Percentiles rank a stretch among this genome's conserved stretches.
These are phyloP conservation scores for Rotaria sp. DNA, from an alignment of 2,888 invertebrate species.

Conservation along the genomic window DNA sequence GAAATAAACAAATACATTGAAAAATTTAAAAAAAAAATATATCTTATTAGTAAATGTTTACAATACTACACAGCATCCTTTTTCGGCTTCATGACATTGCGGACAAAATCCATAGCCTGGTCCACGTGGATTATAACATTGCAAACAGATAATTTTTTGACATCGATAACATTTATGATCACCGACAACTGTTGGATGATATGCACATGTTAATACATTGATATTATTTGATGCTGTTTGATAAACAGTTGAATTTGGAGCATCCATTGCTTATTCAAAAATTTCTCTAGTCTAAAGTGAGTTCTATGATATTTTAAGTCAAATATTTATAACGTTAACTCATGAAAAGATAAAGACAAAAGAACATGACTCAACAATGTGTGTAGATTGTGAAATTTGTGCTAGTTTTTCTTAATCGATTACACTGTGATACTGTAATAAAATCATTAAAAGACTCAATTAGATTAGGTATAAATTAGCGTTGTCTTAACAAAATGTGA, in stretches of 20 bases:
- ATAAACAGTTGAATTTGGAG: neutral
- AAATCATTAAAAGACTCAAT: too few relatives aligned
- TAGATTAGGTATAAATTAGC: too few relatives aligned
- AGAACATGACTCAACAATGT: too few relatives aligned
- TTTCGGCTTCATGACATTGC: neutral
- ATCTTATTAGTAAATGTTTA: neutral
- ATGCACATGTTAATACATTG: neutral
- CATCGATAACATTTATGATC: constrained; percentile 8
- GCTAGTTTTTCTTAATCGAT: too few relatives aligned
- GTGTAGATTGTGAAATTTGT: too few relatives aligned
- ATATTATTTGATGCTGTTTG: neutral
- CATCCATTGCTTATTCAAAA: neutral
- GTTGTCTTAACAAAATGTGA: too few relatives aligned
- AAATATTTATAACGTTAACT: neutral
- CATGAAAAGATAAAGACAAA: neutral
- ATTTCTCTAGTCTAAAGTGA: neutral
- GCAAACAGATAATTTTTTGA: neutral
- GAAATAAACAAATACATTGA: too few relatives aligned
- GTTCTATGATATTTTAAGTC: neutral
- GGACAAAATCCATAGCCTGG: constrained; percentile 16
- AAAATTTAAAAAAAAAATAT: too few relatives aligned
- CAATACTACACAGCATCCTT: neutral
- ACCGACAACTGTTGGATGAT: neutral
- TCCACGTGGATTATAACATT: neutral
- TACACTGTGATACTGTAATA: too few relatives aligned